phyloP scores from a whole-genome alignment of 1,140 invertebrate species.

The Gonatopus flavifemur region DNA sequence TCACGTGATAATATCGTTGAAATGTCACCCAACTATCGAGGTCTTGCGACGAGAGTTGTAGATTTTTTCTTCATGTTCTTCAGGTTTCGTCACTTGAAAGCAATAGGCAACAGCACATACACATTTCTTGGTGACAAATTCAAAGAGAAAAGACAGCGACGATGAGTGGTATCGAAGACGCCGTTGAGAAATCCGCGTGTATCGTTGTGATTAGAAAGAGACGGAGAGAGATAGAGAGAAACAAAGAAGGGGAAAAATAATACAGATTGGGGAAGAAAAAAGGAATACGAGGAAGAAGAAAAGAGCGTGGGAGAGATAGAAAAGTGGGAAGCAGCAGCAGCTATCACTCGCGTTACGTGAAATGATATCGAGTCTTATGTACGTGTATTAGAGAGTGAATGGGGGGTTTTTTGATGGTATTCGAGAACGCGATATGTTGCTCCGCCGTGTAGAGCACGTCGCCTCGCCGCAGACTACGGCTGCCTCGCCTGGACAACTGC shows the following conservation, averaged over 20 bases:
- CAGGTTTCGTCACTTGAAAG: no score
- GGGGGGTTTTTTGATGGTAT: constrained; percentile 31
- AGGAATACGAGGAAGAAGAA: background rate
- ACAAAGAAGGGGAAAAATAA: constrained; percentile 5
- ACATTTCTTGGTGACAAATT: no score
- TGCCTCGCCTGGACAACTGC: constrained; percentile 46
- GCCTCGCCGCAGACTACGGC: constrained; percentile 47
- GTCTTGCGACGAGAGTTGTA: no score
- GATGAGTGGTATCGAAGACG: constrained; percentile 22
- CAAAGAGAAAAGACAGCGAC: constrained; percentile 12
- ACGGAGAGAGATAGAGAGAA: constrained; percentile 9
- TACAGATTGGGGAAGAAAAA: background rate
- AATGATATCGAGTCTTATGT: no score
- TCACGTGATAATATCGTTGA: no score
- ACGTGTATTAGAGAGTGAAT: constrained; percentile 18
- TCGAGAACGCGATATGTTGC: constrained; percentile 44
- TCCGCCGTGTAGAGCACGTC: constrained; percentile 45
- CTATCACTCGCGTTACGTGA: background rate
- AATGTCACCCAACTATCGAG: no score
- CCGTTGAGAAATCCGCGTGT: constrained; percentile 24
- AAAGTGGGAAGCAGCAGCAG: background rate
- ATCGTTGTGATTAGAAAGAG: no score
- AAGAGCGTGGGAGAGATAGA: background rate
- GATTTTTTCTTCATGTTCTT: no score
- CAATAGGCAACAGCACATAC: no score